Base-by-base conservation (phyloP, 1,140 invertebrate genomes). In the Harpegnathos saltator region DNA sequence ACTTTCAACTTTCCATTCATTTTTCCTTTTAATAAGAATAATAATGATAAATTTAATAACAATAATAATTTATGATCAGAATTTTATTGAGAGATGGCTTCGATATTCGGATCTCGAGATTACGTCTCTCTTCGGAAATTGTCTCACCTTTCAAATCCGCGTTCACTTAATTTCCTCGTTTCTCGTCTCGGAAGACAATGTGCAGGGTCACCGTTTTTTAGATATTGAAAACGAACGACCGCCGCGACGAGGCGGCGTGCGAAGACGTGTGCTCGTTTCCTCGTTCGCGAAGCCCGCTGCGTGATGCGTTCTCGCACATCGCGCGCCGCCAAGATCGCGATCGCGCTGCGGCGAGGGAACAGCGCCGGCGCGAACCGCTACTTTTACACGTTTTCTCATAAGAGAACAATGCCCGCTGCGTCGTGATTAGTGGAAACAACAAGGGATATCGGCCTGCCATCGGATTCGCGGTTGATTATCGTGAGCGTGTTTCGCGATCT, bases 401-500 rank as follows among this genome's bases (percentile, higher is more conserved):
- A 62, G 59, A 65, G 83, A 87, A 89, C 88, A 90, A 90, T 89
- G 86, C 69, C 63, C 58, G 38, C 38, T 65, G 68, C 83, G 69
- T 85, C 66, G 61, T 83, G 88, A 89, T 90, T 90, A 90, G 81
- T 65, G 38, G 62, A 84, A 48, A 48, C 65, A 22, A 65, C 44
- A 48, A 48, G 26, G 12, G 44, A 71, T 61, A 84, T 59, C 66
- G 38, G 22, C 19, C 56, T 52, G 29, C 33, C 65, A 63, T 74
- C 54, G 24, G 24, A 61, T 86, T 86, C 26, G 62, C 77, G 33
- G 52, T 26, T 38, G 38, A 61, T 78, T 78, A 78, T 52, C 44
- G 54, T 26, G 52, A 63, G 71, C 48, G 48, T 17, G 48, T 48
- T 17, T 44, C 58, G 65, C 15, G 12, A n/a, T n/a, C 19, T 65